phyloP scores from a whole-genome alignment of 2,113 vertebrate species.

The Podarcis cretensis region DNA sequence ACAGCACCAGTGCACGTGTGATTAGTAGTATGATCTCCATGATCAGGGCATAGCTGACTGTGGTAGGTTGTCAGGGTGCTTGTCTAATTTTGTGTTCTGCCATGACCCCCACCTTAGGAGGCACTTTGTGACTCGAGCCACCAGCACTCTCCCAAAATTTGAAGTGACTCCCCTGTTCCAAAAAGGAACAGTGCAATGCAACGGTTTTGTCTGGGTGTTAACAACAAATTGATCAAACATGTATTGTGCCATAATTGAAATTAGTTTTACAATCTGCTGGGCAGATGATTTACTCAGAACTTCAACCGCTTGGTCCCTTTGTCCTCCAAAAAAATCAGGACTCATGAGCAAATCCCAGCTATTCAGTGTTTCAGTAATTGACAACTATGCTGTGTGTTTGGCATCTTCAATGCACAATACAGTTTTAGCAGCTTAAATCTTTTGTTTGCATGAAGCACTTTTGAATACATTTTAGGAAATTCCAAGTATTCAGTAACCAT shows the following conservation, averaged over 20 bases:
- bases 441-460: conserved; percentile 68
- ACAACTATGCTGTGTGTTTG: conserved; percentile 33
- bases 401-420: conserved; percentile 22
- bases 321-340: neutral
- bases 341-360: neutral
- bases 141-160: too few species aligned
- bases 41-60: too few species aligned
- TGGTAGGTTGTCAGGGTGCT: too few species aligned
- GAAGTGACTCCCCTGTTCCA: too few species aligned
- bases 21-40: too few species aligned
- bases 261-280: neutral
- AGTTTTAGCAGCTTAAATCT: conserved; percentile 24
- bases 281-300: conserved; percentile 16
- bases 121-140: too few species aligned
- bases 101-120: too few species aligned
- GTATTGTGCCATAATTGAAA: neutral
- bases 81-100: too few species aligned
- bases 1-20: too few species aligned
- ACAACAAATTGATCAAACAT: neutral
- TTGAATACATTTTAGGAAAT: conserved; percentile 50
- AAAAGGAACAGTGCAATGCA: neutral
- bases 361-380: neutral
- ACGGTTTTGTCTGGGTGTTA: conserved; percentile 2
- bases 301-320: neutral
- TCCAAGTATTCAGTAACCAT: conserved; percentile 33